Percentiles rank a stretch among this genome's conserved stretches.
Evolutionary conservation across 2,797 vertebrate genomes (phyloP).

Genomic region (Chrysolophus pictus): DNA sequence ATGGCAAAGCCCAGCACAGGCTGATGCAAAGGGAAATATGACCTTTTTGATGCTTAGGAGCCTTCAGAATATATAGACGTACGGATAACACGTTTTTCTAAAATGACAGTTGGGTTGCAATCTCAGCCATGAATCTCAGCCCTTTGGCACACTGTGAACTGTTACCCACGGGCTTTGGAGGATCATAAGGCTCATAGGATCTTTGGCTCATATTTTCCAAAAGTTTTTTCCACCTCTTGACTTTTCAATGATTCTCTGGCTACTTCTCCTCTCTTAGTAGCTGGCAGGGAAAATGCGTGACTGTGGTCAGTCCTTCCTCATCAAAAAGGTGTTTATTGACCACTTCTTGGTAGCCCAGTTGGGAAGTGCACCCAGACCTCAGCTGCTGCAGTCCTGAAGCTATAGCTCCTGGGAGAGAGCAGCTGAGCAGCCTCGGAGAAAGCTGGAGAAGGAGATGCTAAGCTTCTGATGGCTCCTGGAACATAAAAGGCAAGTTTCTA

Average conservation of each 20-base stretch:
- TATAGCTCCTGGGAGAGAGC: not conserved
- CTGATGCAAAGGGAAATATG: fast-evolving
- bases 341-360: not conserved
- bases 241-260: not conserved
- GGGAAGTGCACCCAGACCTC: not conserved
- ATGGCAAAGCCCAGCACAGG: not conserved
- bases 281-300: fast-evolving
- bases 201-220: not conserved
- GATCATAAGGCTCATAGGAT: too few species aligned
- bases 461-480: not conserved
- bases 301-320: fast-evolving
- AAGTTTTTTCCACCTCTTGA: not conserved
- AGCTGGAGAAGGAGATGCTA: not conserved
- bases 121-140: not conserved
- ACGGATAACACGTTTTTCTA: fast-evolving
- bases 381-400: not conserved
- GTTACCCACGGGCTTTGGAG: not conserved
- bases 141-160: not conserved
- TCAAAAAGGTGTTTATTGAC: not conserved
- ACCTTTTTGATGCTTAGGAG: not conserved
- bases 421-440: not conserved
- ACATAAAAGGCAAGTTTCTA: not conserved
- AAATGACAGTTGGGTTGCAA: not conserved
- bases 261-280: fast-evolving
- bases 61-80: not conserved